Conservation (phyloP, 1,140 invertebrate species). For the Penaeus indicus region DNA sequence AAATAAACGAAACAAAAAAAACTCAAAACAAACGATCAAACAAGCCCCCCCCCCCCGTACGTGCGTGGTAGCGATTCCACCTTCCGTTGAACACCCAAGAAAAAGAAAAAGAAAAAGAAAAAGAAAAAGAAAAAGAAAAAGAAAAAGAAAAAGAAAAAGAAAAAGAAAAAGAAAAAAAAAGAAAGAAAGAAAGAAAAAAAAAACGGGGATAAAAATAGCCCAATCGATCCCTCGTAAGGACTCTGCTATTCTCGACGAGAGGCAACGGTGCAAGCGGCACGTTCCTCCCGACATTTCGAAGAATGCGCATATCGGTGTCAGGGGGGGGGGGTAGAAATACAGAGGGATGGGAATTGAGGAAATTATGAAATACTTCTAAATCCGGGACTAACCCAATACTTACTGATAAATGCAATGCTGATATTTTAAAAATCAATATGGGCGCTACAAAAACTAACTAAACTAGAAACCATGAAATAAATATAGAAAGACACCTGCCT, state of each 20-base stretch:
- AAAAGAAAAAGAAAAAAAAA: neutral
- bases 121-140: neutral
- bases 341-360: too few species aligned
- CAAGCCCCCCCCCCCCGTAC: neutral
- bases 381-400: too few species aligned
- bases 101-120: neutral
- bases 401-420: too few species aligned
- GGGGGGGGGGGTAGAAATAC: neutral
- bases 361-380: too few species aligned
- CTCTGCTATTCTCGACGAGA: too few species aligned
- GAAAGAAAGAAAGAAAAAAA: neutral
- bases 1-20: too few species aligned
- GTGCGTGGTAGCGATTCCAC: neutral
- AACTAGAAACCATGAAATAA: too few species aligned
- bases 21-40: neutral
- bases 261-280: too few species aligned
- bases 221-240: too few species aligned
- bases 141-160: neutral
- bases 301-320: neutral
- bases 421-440: too few species aligned
- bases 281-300: neutral
- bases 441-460: too few species aligned
- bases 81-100: neutral
- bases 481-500: too few species aligned
- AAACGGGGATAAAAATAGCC: neutral